These are phyloP conservation scores for Dicrurus megarhynchus DNA, from an alignment of 2,113 vertebrate genomes.

Conservation along the genomic window DNA sequence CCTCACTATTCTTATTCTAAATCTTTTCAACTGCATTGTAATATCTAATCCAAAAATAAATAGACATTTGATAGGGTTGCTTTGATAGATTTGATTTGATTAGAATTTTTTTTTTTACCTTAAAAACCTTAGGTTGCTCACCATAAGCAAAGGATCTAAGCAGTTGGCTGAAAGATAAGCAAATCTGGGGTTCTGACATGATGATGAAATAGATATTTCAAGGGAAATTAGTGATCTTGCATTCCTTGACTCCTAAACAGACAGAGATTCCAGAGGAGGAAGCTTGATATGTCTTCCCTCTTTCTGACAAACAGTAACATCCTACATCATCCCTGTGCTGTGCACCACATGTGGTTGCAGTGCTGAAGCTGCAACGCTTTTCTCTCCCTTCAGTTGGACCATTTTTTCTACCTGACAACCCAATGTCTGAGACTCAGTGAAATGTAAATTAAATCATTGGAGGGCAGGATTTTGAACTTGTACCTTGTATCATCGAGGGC, in stretches of 20 bases:
- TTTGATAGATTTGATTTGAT: background rate
- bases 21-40: background rate
- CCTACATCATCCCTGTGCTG: rapidly evolving
- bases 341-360: background rate
- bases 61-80: background rate
- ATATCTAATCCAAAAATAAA: background rate
- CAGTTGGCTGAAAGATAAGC: background rate
- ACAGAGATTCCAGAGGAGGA: background rate
- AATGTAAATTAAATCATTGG: background rate
- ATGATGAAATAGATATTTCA: background rate
- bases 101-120: background rate
- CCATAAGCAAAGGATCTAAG: background rate
- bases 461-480: background rate
- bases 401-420: background rate
- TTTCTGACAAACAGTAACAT: background rate
- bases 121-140: background rate
- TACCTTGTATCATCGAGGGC: background rate
- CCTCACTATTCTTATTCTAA: background rate
- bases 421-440: background rate
- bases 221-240: background rate
- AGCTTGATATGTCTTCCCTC: background rate
- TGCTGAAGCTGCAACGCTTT: background rate
- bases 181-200: background rate
- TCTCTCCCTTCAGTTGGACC: background rate
- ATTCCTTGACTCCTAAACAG: background rate